These are phyloP conservation scores for Oreohelix idahoensis DNA, from an alignment of 1,140 invertebrate genomes.

Conservation along the genomic window DNA sequence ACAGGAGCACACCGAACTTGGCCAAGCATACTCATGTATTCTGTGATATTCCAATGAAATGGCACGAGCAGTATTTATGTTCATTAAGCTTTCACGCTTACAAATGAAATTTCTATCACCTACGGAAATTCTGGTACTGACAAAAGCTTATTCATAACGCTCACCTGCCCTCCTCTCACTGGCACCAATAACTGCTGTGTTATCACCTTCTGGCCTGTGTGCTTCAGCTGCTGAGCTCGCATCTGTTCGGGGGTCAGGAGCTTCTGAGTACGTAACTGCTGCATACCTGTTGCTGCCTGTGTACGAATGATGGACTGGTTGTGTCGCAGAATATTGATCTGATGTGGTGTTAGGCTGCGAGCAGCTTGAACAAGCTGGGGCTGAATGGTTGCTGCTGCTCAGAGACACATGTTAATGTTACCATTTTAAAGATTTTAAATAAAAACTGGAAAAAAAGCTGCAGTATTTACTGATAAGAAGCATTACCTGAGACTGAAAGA, in stretches of 20 bases:
- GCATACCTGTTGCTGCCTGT: slow-evolving; percentile 47
- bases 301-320: slow-evolving; percentile 75
- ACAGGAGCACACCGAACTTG: no score
- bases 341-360: slow-evolving; percentile 60
- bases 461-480: no score
- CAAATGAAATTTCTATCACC: no score
- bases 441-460: no score
- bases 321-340: slow-evolving; percentile 75
- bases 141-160: not conserved
- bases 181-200: slow-evolving; percentile 56
- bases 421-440: not conserved
- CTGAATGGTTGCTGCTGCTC: slow-evolving; percentile 44
- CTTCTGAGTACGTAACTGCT: slow-evolving; percentile 53
- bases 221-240: slow-evolving; percentile 50
- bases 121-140: no score
- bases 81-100: no score
- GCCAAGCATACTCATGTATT: no score
- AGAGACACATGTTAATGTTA: not conserved
- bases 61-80: no score
- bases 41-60: no score
- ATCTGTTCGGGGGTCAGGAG: slow-evolving; percentile 50
- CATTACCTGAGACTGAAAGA: no score
- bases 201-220: slow-evolving; percentile 40
- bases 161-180: slow-evolving; percentile 22
- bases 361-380: slow-evolving; percentile 59